Percentiles rank a stretch among this genome's conserved stretches.
phyloP scores from a whole-genome alignment of 2,113 vertebrate genomes.

The Suricata suricatta region DNA sequence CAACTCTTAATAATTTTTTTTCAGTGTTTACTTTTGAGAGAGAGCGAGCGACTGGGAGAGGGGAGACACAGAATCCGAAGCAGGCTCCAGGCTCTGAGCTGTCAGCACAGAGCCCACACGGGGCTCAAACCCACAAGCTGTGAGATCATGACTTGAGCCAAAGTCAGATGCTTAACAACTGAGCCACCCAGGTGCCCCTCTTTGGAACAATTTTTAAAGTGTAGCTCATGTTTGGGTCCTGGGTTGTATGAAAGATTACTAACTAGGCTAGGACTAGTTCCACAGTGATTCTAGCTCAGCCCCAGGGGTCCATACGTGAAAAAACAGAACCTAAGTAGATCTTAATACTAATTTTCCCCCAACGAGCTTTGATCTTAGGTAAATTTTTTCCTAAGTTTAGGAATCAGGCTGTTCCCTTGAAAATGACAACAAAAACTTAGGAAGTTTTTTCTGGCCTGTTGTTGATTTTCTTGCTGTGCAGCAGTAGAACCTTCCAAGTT shows the following conservation, averaged over 20 bases:
- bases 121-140: no score
- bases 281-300: neutral
- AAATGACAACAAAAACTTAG: neutral
- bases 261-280: neutral
- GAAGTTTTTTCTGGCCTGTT: neutral
- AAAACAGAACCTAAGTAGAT: neutral
- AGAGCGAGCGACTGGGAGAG: no score
- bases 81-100: no score
- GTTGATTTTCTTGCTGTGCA: neutral
- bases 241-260: neutral
- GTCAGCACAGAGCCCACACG: no score
- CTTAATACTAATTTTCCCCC: neutral
- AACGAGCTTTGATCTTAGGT: constrained; percentile 12
- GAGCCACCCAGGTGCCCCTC: no score
- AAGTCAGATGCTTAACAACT: no score
- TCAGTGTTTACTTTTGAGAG: no score
- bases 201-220: neutral
- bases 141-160: no score
- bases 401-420: neutral
- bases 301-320: neutral
- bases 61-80: no score
- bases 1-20: neutral
- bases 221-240: neutral
- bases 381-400: neutral
- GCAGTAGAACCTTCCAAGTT: neutral